A percentile compares a stretch with the other conserved stretches of the same genome.
Evolutionary conservation across 2,113 vertebrate genomes (phyloP).

Genomic region (Microtus pennsylvanicus): DNA sequence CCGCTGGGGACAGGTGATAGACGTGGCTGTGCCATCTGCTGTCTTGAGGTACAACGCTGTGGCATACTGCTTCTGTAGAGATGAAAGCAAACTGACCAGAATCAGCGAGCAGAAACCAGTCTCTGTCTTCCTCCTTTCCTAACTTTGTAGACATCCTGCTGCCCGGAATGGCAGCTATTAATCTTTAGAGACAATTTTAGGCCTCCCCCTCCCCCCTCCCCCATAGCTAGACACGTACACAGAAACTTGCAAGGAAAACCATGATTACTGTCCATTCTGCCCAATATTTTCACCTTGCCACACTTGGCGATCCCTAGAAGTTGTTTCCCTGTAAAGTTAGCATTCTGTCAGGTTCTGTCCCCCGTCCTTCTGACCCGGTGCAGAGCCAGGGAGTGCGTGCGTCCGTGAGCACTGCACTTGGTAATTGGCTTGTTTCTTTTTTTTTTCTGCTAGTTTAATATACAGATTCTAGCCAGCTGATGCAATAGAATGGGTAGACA

Average conservation of each 20-base stretch:
- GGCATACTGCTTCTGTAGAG: background rate
- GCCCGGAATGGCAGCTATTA: background rate
- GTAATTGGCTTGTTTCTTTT: background rate
- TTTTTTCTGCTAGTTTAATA: background rate
- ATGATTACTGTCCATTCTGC: background rate
- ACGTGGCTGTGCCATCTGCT: accelerated
- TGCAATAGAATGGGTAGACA: background rate
- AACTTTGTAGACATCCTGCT: background rate
- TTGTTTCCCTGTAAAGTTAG: background rate
- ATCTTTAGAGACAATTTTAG: background rate
- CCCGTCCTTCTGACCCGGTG: background rate
- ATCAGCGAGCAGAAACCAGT: background rate
- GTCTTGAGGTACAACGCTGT: background rate
- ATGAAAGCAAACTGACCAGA: background rate
- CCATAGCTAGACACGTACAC: background rate
- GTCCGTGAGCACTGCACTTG: background rate
- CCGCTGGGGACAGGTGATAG: background rate
- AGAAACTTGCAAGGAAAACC: background rate
- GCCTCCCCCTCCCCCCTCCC: accelerated
- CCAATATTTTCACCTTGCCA: background rate
- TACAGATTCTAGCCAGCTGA: background rate
- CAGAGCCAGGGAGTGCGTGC: background rate
- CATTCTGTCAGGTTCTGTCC: background rate
- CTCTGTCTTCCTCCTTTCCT: background rate
- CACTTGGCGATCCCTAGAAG: background rate